Base-by-base conservation (phyloP, 2,797 vertebrate species). In the Sphenopsis melanotis region DNA sequence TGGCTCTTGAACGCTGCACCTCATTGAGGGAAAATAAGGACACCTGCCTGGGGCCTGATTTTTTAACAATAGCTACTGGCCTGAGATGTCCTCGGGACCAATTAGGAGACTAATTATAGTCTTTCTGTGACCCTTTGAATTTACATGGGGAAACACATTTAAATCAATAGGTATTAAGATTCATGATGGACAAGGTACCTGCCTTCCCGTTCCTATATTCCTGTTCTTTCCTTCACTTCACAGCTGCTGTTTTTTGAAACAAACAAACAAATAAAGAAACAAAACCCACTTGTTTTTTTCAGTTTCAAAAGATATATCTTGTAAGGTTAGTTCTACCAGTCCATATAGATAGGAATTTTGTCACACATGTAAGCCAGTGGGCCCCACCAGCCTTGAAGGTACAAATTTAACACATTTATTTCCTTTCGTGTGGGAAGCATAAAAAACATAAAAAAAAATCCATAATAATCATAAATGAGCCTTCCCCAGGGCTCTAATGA, bases 401-500 rank as follows among this genome's bases (percentile, higher is more conserved):
- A 91, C 32, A 71, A 52, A 75, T 68, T 47, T 68, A 71, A 30
- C 63, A 57, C 56, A 10, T 86, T 88, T 74, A 59, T 90, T 89
- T 81, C 15, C 5, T 78, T 93, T 42, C 22, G 11, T 17, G 29
- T 70, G 41, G 15, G 23, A 87, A 83, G 13, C 26, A 81, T 70
- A 49, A 81, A 85, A 93, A 79, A 19, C 26, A 24, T 89, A 5
- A 75, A 65, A 89, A 69, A 41, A 5, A 75, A 77, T 56, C 26
- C 24, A 57, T 72, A 77, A 13, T 57, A 64, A 94, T 87, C 12
- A 84, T 72, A 92, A 88, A 74, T 42, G 12, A 55, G 44, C n/a
- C 66, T 90, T 93, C 69, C 36, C 23, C n/a, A 23, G 79, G 59
- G 64, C 66, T 94, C 81, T 78, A 92, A 81, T 84, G 77, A 83